Base-by-base conservation (phyloP, 23 tunicate genomes). In the Trididemnum clinides region DNA sequence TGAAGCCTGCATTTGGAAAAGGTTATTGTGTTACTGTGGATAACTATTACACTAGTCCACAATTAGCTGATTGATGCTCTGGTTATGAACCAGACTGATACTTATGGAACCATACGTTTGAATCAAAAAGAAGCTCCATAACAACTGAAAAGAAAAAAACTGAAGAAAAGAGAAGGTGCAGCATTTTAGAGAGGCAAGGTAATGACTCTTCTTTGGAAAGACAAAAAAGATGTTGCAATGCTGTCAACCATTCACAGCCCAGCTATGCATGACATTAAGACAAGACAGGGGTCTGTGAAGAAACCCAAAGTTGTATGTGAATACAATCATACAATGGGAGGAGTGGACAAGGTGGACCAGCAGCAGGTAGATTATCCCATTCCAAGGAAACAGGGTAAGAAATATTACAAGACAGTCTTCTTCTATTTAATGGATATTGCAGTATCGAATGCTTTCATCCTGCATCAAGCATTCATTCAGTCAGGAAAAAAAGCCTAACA, bases 21-120 rank as follows among this genome's bases (percentile, higher is more conserved):
- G 78, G 78, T 31, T 71, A 71, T 33, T 71, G 78, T 71, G 28
- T 71, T 32, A 71, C 44, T 71, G 44, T 71, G 44, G 78, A 71
- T 71, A 33, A 71, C 28, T 30, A 71, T 71, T 71, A 71, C 78
- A 71, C 78, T 30, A 19, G 28, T 30, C 78, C 44, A 19, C 7
- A 26, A 31, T 27, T 71, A 15, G 39, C 78, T n/a, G n/a, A n/a
- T n/a, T 18, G 78, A 71, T 19, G 28, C 21, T 19, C 44, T 71
- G 50, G 39, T 33, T n/a, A n/a, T n/a, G n/a, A n/a, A n/a, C n/a
- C n/a, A n/a, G n/a, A n/a, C n/a, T n/a, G n/a, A n/a, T n/a, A n/a
- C n/a, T n/a, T n/a, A n/a, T n/a, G n/a, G n/a, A n/a, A n/a, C n/a
- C n/a, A n/a, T n/a, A n/a, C n/a, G 54, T 44, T 7, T 44, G 54